Evolutionary conservation across 2,888 invertebrate species (phyloP), one percentile per base, ranked within the genome.

Genomic region (Caenorhabditis doughertyi): DNA sequence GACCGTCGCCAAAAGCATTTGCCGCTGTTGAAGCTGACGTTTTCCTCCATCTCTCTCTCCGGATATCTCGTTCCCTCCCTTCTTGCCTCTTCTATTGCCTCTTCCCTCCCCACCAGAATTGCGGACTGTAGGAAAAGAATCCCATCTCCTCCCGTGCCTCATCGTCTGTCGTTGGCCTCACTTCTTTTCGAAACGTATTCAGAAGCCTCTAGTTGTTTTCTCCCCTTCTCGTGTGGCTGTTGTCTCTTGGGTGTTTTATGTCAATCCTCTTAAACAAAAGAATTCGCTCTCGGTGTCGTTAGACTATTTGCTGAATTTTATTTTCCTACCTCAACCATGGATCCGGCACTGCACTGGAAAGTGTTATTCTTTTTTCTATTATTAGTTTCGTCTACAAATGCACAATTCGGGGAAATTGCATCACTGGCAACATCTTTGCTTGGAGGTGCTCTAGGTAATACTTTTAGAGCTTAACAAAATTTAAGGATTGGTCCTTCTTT

Each of bases 321-420:
- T 71, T 51, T 27, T 55, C 51, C 29, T 8, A 13, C 11, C 13
- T 8, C 39, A 9, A 39, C 39, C 39, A 64, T 25, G 56, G 56
- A 49, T 39, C 44, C 39, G 29, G 39, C 51, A 56, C 76, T 81
- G 81, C 76, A 60, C 29, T 65, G 70, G 71, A 39, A 29, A 3
- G 27, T 39, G 29, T 47, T 47, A 16, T 23, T 51, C 18, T 2
- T 72, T 13, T 27, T 62, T 16, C n/a, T 72, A n/a, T 42, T 86
- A 35, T 8, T 73, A 13, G 49, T 53, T 5, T 49, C 58, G 35
- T 21, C 51, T 9, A 70, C 79, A 9, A 49, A 79, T 53, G 87
- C 84, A 21, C 90, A 90, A 60, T 90, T 90, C 35, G 90, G 88
- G 21, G 90, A 90, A 44, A 90, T 90, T 27, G 90, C 90, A 23